phyloP scores from a whole-genome alignment of 2,888 invertebrate genomes.

The Argynnis bischoffii region DNA sequence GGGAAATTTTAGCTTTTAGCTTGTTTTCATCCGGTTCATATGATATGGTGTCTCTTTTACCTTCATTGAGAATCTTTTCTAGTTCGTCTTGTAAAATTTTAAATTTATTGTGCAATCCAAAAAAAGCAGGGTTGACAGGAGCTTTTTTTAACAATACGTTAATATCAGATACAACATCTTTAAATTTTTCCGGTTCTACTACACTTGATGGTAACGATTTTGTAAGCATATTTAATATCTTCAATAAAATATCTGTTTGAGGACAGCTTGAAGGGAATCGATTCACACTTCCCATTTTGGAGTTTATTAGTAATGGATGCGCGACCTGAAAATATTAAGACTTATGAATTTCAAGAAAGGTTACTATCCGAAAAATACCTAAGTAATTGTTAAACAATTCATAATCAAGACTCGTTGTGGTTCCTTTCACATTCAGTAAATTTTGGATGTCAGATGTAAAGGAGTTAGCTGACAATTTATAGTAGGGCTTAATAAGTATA shows the following conservation, averaged over 20 bases:
- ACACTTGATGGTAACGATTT: constrained; percentile 8
- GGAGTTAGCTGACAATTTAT: neutral
- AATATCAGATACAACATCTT: constrained; percentile 29
- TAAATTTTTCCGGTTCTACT: constrained; percentile 26
- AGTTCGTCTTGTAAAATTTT: constrained; percentile 13
- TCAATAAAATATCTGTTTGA: constrained; percentile 25
- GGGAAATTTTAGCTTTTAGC: constrained; percentile 3
- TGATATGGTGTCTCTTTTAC: neutral
- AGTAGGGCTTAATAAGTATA: too few species aligned
- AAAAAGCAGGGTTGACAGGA: constrained; percentile 5
- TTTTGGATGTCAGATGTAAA: neutral
- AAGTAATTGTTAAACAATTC: neutral
- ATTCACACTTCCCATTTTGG: neutral
- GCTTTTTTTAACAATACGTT: constrained; percentile 23
- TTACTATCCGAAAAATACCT: neutral
- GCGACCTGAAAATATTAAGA: neutral
- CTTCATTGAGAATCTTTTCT: neutral
- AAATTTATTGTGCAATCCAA: neutral
- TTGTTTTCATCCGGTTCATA: neutral
- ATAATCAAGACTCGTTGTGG: neutral
- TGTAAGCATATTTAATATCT: constrained; percentile 25
- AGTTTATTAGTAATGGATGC: neutral
- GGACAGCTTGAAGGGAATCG: constrained; percentile 25
- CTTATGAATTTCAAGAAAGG: neutral
- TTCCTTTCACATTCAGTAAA: neutral